These are phyloP conservation scores for Aromia moschata DNA, from an alignment of 2,888 invertebrate species.

Conservation along the genomic window DNA sequence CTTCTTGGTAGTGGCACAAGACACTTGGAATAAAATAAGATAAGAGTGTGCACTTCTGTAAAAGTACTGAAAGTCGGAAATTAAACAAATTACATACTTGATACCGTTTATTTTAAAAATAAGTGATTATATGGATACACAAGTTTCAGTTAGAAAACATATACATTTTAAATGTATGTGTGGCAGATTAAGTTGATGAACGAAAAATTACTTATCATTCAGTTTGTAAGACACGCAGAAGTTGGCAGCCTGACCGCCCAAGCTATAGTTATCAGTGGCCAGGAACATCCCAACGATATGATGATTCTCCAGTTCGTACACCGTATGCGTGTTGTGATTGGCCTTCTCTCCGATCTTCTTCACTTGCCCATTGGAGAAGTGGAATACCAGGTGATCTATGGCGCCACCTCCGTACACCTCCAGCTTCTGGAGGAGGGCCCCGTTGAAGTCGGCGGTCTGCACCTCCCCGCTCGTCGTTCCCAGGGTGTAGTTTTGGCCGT, in stretches of 20 bases:
- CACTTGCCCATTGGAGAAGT: slow-evolving; percentile 13
- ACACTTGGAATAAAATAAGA: no score
- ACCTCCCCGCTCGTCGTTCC: neutral
- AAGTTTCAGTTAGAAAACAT: no score
- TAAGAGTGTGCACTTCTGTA: no score
- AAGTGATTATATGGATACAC: no score
- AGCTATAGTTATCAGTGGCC: neutral
- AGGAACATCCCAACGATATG: slow-evolving; percentile 18
- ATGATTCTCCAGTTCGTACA: slow-evolving; percentile 12
- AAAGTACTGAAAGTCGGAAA: no score
- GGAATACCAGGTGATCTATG: slow-evolving; percentile 10
- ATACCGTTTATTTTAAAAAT: no score
- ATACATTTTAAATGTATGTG: no score
- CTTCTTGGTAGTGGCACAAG: no score
- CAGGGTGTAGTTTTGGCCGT: slow-evolving; percentile 3
- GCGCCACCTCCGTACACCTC: slow-evolving; percentile 1
- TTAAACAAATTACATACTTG: no score
- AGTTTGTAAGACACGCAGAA: slow-evolving; percentile 6
- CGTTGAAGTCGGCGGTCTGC: slow-evolving; percentile 3
- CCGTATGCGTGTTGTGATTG: neutral
- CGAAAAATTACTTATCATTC: neutral
- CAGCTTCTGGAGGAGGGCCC: neutral
- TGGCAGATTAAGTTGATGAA: no score
- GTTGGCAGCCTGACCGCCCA: slow-evolving; percentile 14
- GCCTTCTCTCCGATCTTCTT: neutral